Evolutionary conservation across 2,113 vertebrate species (phyloP).

Genomic region (Pagrus major): DNA sequence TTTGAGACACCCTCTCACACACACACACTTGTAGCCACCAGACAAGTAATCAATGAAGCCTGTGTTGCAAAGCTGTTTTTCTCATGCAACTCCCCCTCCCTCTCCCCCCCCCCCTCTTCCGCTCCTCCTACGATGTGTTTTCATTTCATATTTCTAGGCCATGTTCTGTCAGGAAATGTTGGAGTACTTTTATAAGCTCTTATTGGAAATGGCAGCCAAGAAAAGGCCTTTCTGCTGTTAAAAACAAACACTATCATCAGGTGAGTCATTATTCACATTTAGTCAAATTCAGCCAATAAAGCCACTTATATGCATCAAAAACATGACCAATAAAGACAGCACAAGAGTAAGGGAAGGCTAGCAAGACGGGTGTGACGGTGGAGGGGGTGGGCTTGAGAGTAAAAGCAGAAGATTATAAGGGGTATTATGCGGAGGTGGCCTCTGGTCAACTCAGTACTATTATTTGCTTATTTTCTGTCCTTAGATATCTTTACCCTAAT

Average conservation of each 20-base stretch:
- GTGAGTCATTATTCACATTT: conserved; percentile 15
- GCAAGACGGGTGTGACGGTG: no score
- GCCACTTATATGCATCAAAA: background rate
- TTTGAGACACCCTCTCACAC: conserved; percentile 33
- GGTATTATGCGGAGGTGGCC: no score
- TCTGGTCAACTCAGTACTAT: no score
- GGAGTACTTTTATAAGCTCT: conserved; percentile 10
- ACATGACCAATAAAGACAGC: background rate
- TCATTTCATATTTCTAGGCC: conserved; percentile 65
- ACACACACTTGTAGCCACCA: conserved; percentile 31
- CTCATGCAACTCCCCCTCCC: conserved; percentile 29
- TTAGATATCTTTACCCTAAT: no score
- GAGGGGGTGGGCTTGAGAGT: no score
- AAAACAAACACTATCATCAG: background rate
- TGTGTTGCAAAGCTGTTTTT: conserved; percentile 74
- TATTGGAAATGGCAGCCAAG: conserved; percentile 10
- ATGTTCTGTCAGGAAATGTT: conserved; percentile 62
- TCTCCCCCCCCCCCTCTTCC: conserved; percentile 13
- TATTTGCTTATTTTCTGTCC: no score
- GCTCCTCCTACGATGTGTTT: conserved; percentile 50
- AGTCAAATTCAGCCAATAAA: background rate
- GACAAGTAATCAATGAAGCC: conserved; percentile 71
- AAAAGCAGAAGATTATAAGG: no score
- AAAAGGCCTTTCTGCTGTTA: conserved; percentile 1
- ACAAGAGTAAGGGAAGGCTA: no score